Evolutionary conservation across 2,888 invertebrate genomes (phyloP), one percentile per base, ranked within the genome.

Genomic region (Morinoia aosen): DNA sequence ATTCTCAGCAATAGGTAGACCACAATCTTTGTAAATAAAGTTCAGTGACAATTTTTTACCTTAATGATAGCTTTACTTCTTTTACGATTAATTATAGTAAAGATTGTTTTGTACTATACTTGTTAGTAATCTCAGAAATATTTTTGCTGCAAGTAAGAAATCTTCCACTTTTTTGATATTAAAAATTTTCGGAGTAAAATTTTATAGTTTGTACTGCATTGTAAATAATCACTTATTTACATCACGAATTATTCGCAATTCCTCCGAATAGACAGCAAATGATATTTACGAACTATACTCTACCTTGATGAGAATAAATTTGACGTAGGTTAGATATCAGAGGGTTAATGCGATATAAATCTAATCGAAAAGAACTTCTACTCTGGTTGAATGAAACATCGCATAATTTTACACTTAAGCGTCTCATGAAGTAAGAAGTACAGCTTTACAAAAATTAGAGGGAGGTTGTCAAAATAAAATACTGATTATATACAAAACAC

Each of bases 11-110:
- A 90, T 19, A 90, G 90, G 90, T 48, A 90, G 90, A 16, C 14
- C 90, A 90, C 88, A 12, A 61, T 76, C 19, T 40, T 90, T 90
- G 90, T 90, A 90, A 40, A 90, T 90, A 90, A 12, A 48, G 19
- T 48, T 90, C 39, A 10, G 90, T 48, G 48, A 90, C 48, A 90
- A 90, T 40, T 90, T 48, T 76, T 40, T 90, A 48, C 39, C 48
- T 40, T 90, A 90, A 90, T 90, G 90, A 40, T 90, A 90, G 90
- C 39, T 40, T 90, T 90, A 90, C 40, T 90, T 90, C 48, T 90
- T 90, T 90, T 48, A 90, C 48, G 48, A 48, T 48, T 40, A 48
- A 48, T 19, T 40, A 90, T 90, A 90, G 90, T 39, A 39, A 88
- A 39, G 48, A 40, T 40, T 90, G 90, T 90, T 90, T 90, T 90